Evolutionary conservation across 2,113 vertebrate species (phyloP).

Genomic region (Channa argus): DNA sequence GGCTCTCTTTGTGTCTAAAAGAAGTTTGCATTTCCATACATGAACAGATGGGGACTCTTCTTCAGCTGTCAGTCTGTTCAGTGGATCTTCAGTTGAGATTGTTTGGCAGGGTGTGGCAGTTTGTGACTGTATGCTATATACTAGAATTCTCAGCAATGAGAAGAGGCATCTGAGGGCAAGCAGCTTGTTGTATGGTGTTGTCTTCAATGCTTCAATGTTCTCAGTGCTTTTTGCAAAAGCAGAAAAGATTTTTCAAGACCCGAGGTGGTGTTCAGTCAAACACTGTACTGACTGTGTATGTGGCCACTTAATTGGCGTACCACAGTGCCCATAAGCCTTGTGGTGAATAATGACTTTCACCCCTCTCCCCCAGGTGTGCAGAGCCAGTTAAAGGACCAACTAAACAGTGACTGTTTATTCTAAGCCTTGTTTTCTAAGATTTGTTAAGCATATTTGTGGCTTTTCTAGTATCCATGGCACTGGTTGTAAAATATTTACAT

Average conservation of each 20-base stretch:
- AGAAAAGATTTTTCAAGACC: background rate
- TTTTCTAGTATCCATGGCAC: background rate
- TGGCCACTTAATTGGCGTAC: conserved; percentile 22
- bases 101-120: background rate
- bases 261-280: background rate
- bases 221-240: background rate
- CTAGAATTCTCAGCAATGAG: too few relatives aligned
- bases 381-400: background rate
- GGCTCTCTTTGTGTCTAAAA: background rate
- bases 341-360: background rate
- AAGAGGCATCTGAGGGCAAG: too few relatives aligned
- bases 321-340: background rate
- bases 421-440: background rate
- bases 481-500: too few relatives aligned
- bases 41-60: background rate
- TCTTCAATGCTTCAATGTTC: background rate
- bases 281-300: background rate
- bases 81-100: too few relatives aligned
- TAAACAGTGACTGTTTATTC: background rate
- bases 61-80: background rate
- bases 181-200: background rate
- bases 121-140: background rate
- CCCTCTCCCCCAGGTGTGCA: background rate
- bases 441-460: too few relatives aligned
- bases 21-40: background rate